These are phyloP conservation scores for Dryomyza anilis DNA, from an alignment of 2,888 invertebrate species.

Conservation along the genomic window DNA sequence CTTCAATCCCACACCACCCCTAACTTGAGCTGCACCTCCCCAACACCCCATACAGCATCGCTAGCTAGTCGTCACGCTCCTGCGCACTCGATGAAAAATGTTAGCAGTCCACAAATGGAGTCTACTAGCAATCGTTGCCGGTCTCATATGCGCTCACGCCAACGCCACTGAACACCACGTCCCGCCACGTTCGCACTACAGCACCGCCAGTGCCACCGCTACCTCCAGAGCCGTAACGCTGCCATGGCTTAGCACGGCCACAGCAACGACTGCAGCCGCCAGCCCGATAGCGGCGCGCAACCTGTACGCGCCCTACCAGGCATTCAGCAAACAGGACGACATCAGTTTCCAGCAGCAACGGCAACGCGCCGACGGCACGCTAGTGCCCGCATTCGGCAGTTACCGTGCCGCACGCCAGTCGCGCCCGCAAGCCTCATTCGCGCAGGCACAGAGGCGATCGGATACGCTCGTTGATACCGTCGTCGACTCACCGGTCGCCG, in stretches of 20 bases:
- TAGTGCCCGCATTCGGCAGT: constrained; percentile 35
- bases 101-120: constrained; percentile 58
- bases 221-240: constrained; percentile 22
- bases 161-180: constrained; percentile 11
- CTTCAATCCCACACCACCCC: constrained; percentile 24
- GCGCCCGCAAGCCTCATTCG: not conserved
- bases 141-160: constrained; percentile 47
- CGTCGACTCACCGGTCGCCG: constrained; percentile 31
- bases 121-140: constrained; percentile 51
- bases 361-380: constrained; percentile 52
- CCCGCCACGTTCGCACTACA: not conserved
- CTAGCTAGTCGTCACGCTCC: no score
- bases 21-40: not conserved
- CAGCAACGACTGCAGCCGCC: constrained; percentile 39
- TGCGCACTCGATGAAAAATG: constrained; percentile 59
- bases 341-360: constrained; percentile 53
- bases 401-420: constrained; percentile 15
- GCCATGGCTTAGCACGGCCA: constrained; percentile 27
- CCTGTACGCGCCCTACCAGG: constrained; percentile 58
- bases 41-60: constrained; percentile 2
- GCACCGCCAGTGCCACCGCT: constrained; percentile 12
- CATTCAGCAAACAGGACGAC: constrained; percentile 57
- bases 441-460: constrained; percentile 47
- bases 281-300: constrained; percentile 51
- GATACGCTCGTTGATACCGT: constrained; percentile 36